A percentile compares a stretch with the other conserved stretches of the same genome.
These are phyloP conservation scores for Diarsia brunnea DNA, from an alignment of 2,888 invertebrate genomes.

Conservation along the genomic window DNA sequence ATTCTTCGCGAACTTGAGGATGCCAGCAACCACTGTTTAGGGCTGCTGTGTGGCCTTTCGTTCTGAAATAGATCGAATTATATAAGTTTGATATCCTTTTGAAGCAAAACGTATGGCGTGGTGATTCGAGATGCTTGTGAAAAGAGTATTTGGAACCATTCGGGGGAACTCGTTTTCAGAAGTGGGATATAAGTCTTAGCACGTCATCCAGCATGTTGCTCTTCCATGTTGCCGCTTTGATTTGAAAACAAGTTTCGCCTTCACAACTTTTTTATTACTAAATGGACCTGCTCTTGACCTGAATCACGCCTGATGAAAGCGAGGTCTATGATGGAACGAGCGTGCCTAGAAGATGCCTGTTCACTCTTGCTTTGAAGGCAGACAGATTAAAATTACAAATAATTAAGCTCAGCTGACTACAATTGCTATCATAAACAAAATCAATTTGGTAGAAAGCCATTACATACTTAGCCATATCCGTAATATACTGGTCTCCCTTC, in stretches of 20 bases:
- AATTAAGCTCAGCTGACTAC: background rate
- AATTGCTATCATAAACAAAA: background rate
- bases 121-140: background rate
- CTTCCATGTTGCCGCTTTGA: background rate
- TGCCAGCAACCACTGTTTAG: constrained; percentile 98
- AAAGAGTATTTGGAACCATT: background rate
- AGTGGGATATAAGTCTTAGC: background rate
- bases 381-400: too few species aligned
- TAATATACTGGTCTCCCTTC: constrained; percentile 98
- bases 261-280: background rate
- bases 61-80: constrained; percentile 81
- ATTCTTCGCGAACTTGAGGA: constrained; percentile 96
- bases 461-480: constrained; percentile 94
- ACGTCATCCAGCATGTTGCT: background rate
- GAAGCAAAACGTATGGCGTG: background rate
- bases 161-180: background rate
- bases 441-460: background rate
- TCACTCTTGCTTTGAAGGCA: too few species aligned
- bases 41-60: constrained; percentile 98
- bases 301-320: too few species aligned
- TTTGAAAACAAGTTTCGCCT: background rate
- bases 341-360: too few species aligned
- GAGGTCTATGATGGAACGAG: too few species aligned
- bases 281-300: too few species aligned
- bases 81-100: background rate